Base-by-base conservation (phyloP, 2,113 vertebrate genomes). In the Daubentonia madagascariensis region DNA sequence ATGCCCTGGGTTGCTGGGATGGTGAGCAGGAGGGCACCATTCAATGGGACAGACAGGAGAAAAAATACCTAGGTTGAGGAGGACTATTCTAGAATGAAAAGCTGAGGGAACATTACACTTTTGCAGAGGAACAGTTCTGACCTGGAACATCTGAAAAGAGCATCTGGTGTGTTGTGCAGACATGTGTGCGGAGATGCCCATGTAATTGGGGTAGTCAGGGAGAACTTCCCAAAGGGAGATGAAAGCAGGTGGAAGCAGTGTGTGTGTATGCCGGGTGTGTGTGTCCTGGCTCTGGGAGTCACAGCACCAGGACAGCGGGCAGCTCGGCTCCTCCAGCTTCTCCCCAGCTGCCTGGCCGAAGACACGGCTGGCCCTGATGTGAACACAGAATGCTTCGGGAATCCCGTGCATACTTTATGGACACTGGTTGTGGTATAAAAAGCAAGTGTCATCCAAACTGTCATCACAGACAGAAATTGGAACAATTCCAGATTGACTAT, bases 391-490 rank as follows among this genome's bases (percentile, higher is more conserved):
- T 90, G 57, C 35, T 61, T 67, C 28, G 6, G 32, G 20, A 65
- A 65, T 72, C 17, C 35, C 13, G n/a, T 20, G 25, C 12, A 20
- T 18, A 37, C 7, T 57, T 72, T 32, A 79, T 25, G 17, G 76
- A 50, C 50, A 57, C 35, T 73, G 8, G 8, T 35, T 88, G 59
- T 75, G 20, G 17, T 52, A 11, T 67, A 67, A 85, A 63, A 87
- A 57, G 28, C 25, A 68, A 32, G 22, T 89, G 25, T 70, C 32
- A 83, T 73, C 25, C 52, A 81, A 90, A 84, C 37, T 83, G 43
- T 92, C 59, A 65, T 96, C 73, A 94, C n/a, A 80, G 17, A 43
- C 11, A 68, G 75, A 81, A 95, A 65, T 85, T 7, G 18, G 6
- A 54, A 91, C 3, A 50, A 65, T 61, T 65, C 11, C 50, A 50